Conservation (phyloP, 2,888 invertebrate genomes). For the Lacanobia oleracea region DNA sequence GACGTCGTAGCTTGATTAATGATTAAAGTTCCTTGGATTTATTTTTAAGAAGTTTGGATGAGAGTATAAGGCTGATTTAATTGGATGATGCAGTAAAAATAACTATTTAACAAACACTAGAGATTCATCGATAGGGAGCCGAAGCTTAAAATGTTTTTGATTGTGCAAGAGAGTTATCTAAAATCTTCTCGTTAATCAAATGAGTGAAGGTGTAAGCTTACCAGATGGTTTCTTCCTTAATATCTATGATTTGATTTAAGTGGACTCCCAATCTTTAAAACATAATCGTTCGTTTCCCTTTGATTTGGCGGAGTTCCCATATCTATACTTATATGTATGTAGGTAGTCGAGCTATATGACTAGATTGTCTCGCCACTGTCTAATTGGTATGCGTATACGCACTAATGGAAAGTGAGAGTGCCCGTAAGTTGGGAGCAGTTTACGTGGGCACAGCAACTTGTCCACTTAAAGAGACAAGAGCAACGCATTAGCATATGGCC, state of each 20-base stretch:
- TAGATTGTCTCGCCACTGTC: conserved; percentile 24
- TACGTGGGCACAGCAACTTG: conserved; percentile 74
- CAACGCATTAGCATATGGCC: conserved; percentile 83
- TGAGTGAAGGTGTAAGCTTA: conserved; percentile 15
- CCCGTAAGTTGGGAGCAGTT: conserved; percentile 68
- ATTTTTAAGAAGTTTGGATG: conserved; percentile 72
- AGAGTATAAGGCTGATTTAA: conserved; percentile 72
- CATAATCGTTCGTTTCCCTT: not conserved
- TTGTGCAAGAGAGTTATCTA: conserved; percentile 10
- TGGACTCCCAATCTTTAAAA: conserved; percentile 6
- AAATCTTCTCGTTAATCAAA: conserved; percentile 23
- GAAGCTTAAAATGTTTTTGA: conserved; percentile 16
- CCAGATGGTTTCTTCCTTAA: not conserved
- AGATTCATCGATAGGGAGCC: conserved; percentile 37
- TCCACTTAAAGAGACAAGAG: conserved; percentile 66
- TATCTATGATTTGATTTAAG: conserved; percentile 14
- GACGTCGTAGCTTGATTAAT: conserved; percentile 82
- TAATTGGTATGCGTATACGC: conserved; percentile 44
- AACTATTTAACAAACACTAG: conserved; percentile 52
- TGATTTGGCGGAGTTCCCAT: conserved; percentile 28
- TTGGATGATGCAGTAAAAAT: conserved; percentile 79
- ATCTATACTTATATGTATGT: not conserved
- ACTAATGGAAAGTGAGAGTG: conserved; percentile 79
- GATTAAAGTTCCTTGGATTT: conserved; percentile 73
- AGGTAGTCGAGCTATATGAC: not conserved